Percentiles rank a stretch among this genome's conserved stretches.
Conservation (phyloP, 2,797 vertebrate genomes). For the Artibeus jamaicensis region DNA sequence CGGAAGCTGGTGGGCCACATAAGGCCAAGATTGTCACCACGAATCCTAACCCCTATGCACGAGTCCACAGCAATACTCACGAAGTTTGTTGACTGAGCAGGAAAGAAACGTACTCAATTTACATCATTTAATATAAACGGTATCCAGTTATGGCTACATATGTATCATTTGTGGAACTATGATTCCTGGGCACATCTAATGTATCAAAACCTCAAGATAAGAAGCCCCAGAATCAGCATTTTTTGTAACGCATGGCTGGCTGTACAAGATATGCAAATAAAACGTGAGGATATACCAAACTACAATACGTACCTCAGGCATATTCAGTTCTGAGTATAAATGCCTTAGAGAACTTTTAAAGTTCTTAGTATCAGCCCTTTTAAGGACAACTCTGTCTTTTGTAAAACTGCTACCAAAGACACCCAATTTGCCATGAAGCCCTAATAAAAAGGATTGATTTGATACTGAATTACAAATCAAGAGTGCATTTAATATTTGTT, state of each 20-base stretch:
- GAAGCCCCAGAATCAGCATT: background rate
- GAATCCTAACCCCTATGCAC: background rate
- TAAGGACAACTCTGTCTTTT: background rate
- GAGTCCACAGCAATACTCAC: background rate
- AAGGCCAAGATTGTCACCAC: background rate
- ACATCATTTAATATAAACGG: background rate
- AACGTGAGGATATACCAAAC: background rate
- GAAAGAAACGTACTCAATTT: background rate
- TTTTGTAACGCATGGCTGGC: background rate
- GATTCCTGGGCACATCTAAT: background rate
- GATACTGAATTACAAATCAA: background rate
- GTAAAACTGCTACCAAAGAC: constrained; percentile 1
- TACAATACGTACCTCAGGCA: background rate
- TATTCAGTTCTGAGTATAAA: background rate
- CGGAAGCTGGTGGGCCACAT: background rate
- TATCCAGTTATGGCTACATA: background rate
- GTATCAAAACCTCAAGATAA: background rate
- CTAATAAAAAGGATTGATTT: background rate
- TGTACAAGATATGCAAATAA: background rate
- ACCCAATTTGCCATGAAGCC: background rate
- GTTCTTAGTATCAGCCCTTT: background rate
- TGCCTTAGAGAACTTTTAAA: background rate
- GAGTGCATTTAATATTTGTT: background rate
- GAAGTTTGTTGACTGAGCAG: background rate
- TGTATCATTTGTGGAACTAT: background rate